Evolutionary conservation across 2,797 vertebrate species (phyloP), one percentile per base, ranked within the genome.

Genomic region (Leontopithecus rosalia): DNA sequence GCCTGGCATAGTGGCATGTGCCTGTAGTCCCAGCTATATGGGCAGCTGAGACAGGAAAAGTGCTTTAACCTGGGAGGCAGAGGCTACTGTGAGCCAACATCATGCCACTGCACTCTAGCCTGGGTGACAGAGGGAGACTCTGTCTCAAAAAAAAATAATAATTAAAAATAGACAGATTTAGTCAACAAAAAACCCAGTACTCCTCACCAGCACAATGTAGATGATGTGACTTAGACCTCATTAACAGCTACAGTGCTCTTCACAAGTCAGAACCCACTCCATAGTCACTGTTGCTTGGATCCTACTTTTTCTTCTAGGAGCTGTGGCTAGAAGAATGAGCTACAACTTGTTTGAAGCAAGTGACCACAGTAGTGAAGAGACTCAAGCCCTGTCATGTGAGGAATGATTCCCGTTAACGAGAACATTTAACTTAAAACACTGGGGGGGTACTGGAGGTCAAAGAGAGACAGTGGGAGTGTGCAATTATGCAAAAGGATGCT

Each of bases 391-490:
- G 28, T 77, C 22, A 4, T 46, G 3, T 57, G 57, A 92, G 15
- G 33, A 83, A 41, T 55, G n/a, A 91, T n/a, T 77, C 72, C 73
- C 58, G 46, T 76, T 82, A 83, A 75, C 72, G 39, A 36, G 61
- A 95, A 90, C 64, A 80, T 73, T 95, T 82, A 88, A 24, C n/a
- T 96, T 67, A 75, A 95, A 82, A 88, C 50, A 82, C 36, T 61
- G 61, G 73, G 55, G 39, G 43, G 14, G 48, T 17, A 11, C 9
- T 14, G 14, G 5, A 39, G 22, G 8, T 57, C 80, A 79, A 83
- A 48, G n/a, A 77, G 41, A 91, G 90, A 91, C 26, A 83, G 64
- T 1, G 14, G 26, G 17, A 43, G 17, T 39, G 77, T 88, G 52
- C 36, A 83, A 26, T 55, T 39, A 83, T 20, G 11, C 19, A 28